Percentiles rank a stretch among this genome's conserved stretches.
Evolutionary conservation across 1,140 invertebrate species (phyloP).

Genomic region (Drosophila chauvacae): DNA sequence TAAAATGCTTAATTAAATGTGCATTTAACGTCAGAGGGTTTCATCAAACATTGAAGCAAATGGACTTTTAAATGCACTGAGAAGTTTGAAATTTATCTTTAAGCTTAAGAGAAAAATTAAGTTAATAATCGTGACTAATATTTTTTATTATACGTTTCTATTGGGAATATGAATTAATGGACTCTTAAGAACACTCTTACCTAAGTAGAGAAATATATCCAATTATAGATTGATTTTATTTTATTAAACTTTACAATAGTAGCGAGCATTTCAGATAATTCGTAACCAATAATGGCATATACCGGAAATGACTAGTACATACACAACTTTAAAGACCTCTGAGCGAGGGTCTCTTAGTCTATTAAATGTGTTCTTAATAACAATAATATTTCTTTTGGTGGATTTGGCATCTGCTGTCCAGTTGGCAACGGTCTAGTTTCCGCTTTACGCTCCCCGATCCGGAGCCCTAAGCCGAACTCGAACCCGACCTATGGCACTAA

Average conservation of each 20-base stretch:
- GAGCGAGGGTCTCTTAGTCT: neutral
- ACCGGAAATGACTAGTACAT: too few species aligned
- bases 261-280: neutral
- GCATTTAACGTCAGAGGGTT: slow-evolving; percentile 31
- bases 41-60: slow-evolving; percentile 34
- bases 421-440: slow-evolving; percentile 17
- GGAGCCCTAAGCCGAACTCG: slow-evolving; percentile 2
- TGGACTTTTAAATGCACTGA: slow-evolving; percentile 3
- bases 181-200: too few species aligned
- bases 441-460: neutral
- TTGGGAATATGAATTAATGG: neutral
- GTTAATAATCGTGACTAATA: neutral
- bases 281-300: neutral
- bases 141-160: neutral
- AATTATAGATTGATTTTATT: too few species aligned
- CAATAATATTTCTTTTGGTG: slow-evolving; percentile 27
- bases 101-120: neutral
- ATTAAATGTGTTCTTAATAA: slow-evolving; percentile 3
- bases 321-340: neutral
- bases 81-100: neutral
- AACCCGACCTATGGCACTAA: slow-evolving; percentile 69
- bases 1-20: slow-evolving; percentile 55
- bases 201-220: neutral
- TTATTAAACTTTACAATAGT: neutral
- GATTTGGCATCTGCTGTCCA: slow-evolving; percentile 28